Evolutionary conservation across 2,797 vertebrate genomes (phyloP).

Genomic region (Mus spretus): DNA sequence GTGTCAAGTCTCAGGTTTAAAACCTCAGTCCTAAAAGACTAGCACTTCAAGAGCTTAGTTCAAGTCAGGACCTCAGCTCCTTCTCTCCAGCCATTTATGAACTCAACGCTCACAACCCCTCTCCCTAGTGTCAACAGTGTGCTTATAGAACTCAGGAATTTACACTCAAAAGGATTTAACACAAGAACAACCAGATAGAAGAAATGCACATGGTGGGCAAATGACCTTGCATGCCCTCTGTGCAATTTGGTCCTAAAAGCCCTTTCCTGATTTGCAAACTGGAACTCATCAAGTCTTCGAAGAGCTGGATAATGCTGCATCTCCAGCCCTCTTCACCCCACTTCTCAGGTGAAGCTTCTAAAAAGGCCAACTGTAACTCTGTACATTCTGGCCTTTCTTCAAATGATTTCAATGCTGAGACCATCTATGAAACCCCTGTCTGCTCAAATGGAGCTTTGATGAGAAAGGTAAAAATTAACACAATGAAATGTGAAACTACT

Average conservation of each 20-base stretch:
- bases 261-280: neutral
- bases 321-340: neutral
- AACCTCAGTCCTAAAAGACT: neutral
- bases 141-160: neutral
- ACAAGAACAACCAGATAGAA: neutral
- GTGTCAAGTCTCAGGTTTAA: neutral
- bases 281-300: neutral
- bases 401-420: neutral
- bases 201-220: neutral
- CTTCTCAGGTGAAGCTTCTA: neutral
- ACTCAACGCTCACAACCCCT: too few relatives aligned
- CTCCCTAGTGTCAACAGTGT: neutral
- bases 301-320: neutral
- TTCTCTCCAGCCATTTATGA: neutral
- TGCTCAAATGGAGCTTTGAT: neutral
- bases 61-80: neutral
- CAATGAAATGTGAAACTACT: constrained; percentile 34
- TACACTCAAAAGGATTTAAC: neutral
- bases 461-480: constrained; percentile 4
- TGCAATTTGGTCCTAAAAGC: neutral
- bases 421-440: neutral
- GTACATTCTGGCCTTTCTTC: neutral
- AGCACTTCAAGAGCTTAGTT: neutral
- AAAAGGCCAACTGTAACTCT: neutral
- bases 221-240: neutral